Evolutionary conservation across 53 echinoderm and acorn worm species (phyloP), one percentile per base, ranked within the genome.

Genomic region (Paelopatides confundens): DNA sequence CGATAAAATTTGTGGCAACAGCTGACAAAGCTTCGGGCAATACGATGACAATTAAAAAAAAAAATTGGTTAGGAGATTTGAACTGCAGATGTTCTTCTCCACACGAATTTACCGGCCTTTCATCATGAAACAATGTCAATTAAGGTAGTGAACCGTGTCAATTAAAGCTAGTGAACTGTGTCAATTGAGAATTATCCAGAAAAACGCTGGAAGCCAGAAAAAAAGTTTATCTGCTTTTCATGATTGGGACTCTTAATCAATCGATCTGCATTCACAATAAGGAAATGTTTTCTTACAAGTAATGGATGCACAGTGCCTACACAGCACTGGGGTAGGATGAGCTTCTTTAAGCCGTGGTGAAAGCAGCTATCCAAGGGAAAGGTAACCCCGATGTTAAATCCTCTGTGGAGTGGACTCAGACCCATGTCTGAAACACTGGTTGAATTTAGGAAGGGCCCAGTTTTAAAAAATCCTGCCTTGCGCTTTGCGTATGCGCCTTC

Each of bases 1-100:
- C 68, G 36, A 68, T 68, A 68, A 68, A 68, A 74, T 29, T 12
- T 43, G 40, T 74, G 27, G 18, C 39, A n/a, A 74, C 74, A 74
- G 74, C 74, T 74, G 74, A 27, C 14, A 40, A 39, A 58, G 40
- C 74, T 18, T 68, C 68, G 36, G 68, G 68, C 11, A 31, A 30
- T 68, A 68, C 31, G 68, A 35, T 68, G 32, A 31, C 27, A 64
- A 64, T 9, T 31, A 35, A 18, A 5, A 32, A 68, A 68, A 68
- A 68, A 68, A 18, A 33, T 33, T 35, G 36, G 36, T 35, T 36
- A 35, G 32, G 31, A 33, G 35, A 68, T 11, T 68, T 31, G 33
- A 43, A 68, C 68, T 68, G 68, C 68, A 68, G 68, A 32, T 74
- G 58, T 58, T 39, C n/a, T 74, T 74, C 40, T 74, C 27, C 40